Conservation (phyloP, 2,113 vertebrate genomes). For the Lichenostomus cassidix region DNA sequence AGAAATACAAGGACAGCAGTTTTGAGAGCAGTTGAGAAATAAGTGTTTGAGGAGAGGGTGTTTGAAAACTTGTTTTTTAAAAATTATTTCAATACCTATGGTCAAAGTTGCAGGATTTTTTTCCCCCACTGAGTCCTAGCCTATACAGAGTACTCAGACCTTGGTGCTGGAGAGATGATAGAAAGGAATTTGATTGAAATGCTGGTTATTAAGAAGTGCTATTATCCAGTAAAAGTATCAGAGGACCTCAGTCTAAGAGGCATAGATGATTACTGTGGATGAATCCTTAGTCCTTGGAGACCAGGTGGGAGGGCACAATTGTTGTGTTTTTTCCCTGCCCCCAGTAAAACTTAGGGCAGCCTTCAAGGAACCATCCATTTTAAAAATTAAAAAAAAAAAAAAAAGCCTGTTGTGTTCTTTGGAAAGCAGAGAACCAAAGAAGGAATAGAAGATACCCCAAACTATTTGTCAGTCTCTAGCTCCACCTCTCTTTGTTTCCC, state of each 20-base stretch:
- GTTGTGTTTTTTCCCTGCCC: background rate
- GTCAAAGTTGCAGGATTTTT: background rate
- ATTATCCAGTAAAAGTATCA: slow-evolving; percentile 26
- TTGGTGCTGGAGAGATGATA: background rate
- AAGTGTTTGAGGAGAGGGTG: background rate
- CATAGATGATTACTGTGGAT: slow-evolving; percentile 4
- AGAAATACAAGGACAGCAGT: slow-evolving; percentile 56
- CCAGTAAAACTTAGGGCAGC: background rate
- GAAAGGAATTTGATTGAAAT: slow-evolving; percentile 36
- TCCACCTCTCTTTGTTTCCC: background rate
- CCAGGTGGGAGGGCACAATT: background rate
- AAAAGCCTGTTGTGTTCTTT: background rate
- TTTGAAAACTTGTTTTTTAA: background rate
- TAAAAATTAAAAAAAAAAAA: background rate
- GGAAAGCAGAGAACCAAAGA: background rate
- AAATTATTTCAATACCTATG: background rate
- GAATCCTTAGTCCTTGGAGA: slow-evolving; percentile 28
- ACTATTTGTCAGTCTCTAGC: background rate
- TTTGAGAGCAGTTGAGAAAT: slow-evolving; percentile 42
- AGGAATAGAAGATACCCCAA: background rate
- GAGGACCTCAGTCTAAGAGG: background rate
- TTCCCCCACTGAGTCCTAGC: background rate
- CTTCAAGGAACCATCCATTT: background rate
- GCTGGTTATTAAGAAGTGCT: slow-evolving; percentile 26
- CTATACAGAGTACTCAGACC: background rate